Evolutionary conservation across 2,888 invertebrate species (phyloP).

Genomic region (Cordilura impudica): DNA sequence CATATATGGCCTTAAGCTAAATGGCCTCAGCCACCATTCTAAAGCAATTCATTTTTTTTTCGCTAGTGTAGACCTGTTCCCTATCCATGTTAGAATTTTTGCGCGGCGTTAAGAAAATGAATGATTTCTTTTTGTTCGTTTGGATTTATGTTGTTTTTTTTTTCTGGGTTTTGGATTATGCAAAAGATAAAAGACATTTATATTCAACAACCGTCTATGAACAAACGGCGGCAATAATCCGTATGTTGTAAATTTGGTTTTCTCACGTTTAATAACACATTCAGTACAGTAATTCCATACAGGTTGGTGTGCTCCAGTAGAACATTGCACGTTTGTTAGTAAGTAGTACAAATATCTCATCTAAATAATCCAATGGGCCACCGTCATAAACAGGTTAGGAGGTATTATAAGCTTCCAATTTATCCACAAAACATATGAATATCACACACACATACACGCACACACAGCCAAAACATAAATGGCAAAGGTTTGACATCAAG

Average conservation of each 20-base stretch:
- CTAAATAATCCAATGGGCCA: slow-evolving; percentile 11
- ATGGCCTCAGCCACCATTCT: too few species aligned
- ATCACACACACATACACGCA: slow-evolving; percentile 29
- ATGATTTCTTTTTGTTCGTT: slow-evolving; percentile 13
- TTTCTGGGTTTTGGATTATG: neutral
- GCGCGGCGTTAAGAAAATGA: slow-evolving; percentile 14
- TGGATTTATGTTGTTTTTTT: neutral
- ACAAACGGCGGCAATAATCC: slow-evolving; percentile 48
- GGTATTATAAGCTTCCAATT: slow-evolving; percentile 49
- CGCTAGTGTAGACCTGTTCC: neutral
- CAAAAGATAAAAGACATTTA: slow-evolving; percentile 56
- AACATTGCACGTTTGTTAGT: neutral
- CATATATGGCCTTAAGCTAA: too few species aligned
- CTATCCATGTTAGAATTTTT: neutral
- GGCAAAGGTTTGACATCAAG: neutral
- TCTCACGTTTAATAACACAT: slow-evolving; percentile 53
- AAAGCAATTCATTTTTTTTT: too few species aligned
- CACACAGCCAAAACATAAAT: neutral
- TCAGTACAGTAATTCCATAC: neutral
- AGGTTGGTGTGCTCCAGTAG: neutral
- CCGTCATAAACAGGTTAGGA: slow-evolving; percentile 24
- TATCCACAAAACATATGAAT: slow-evolving; percentile 51
- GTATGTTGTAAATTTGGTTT: slow-evolving; percentile 51
- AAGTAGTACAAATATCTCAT: slow-evolving; percentile 13
- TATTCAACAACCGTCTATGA: slow-evolving; percentile 54